Evolutionary conservation across 2,113 vertebrate species (phyloP).

Genomic region (Clarias magur): DNA sequence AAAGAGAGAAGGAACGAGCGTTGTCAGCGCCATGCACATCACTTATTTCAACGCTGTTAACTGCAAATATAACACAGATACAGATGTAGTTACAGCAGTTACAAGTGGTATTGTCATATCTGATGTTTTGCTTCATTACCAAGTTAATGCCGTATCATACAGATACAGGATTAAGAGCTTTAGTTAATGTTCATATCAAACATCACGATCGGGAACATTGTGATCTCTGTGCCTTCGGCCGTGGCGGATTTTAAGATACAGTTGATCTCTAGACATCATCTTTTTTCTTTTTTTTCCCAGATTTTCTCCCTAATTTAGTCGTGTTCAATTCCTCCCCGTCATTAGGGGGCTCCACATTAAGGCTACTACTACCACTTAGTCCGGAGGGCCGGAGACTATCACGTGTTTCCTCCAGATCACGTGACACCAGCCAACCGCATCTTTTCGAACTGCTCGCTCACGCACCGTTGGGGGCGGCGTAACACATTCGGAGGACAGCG

Average conservation of each 20-base stretch:
- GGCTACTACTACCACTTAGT: too few species aligned
- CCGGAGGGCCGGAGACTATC: too few species aligned
- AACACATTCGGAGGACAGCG: too few species aligned
- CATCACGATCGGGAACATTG: neutral
- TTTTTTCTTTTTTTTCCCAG: too few species aligned
- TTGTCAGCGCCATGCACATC: constrained; percentile 4
- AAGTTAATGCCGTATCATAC: neutral
- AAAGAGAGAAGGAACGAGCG: constrained; percentile 34
- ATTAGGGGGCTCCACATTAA: too few species aligned
- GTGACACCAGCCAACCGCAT: too few species aligned
- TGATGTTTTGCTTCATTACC: neutral
- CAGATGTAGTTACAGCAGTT: neutral
- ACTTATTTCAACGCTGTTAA: constrained; percentile 32
- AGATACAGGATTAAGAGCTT: neutral
- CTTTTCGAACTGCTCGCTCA: too few species aligned
- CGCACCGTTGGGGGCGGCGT: too few species aligned
- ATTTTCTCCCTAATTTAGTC: too few species aligned
- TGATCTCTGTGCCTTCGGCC: neutral
- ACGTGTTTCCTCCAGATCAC: too few species aligned
- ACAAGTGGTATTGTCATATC: neutral
- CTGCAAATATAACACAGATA: neutral
- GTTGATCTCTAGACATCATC: neutral
- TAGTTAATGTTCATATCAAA: neutral
- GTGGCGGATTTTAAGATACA: neutral
- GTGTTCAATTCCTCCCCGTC: too few species aligned